phyloP scores from a whole-genome alignment of 1,140 invertebrate genomes.

The Drosophila kohkoa region DNA sequence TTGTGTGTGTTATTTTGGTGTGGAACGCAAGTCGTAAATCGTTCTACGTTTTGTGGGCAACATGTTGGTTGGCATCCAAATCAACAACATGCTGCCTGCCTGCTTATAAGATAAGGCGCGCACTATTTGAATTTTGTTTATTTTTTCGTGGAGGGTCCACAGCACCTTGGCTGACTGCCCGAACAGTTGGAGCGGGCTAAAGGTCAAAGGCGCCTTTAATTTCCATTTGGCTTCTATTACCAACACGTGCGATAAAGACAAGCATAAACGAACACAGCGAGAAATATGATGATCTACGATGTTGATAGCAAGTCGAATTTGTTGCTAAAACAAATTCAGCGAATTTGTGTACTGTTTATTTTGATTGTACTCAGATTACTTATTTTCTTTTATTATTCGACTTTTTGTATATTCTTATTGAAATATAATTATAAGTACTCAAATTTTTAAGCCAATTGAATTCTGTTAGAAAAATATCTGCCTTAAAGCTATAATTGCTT shows the following conservation, averaged over 20 bases:
- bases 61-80: slow-evolving; percentile 36
- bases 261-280: neutral
- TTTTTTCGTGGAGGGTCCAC: slow-evolving; percentile 16
- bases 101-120: slow-evolving; percentile 57
- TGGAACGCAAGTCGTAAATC: slow-evolving; percentile 66
- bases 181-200: slow-evolving; percentile 7
- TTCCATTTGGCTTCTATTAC: neutral
- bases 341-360: too few species aligned
- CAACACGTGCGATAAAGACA: slow-evolving; percentile 28
- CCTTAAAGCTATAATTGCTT: too few species aligned
- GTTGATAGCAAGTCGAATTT: too few species aligned
- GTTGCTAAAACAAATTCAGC: too few species aligned
- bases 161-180: neutral
- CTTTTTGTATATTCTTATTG: too few species aligned
- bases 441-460: too few species aligned
- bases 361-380: too few species aligned
- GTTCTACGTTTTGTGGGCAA: slow-evolving; percentile 30
- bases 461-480: too few species aligned
- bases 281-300: too few species aligned
- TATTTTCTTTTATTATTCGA: too few species aligned
- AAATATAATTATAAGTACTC: too few species aligned
- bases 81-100: neutral
- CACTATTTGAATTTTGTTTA: slow-evolving; percentile 70
- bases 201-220: slow-evolving; percentile 47
- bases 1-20: slow-evolving; percentile 22